Base-by-base conservation (phyloP, 2,888 invertebrate genomes). In the Synanthedon myopaeformis region DNA sequence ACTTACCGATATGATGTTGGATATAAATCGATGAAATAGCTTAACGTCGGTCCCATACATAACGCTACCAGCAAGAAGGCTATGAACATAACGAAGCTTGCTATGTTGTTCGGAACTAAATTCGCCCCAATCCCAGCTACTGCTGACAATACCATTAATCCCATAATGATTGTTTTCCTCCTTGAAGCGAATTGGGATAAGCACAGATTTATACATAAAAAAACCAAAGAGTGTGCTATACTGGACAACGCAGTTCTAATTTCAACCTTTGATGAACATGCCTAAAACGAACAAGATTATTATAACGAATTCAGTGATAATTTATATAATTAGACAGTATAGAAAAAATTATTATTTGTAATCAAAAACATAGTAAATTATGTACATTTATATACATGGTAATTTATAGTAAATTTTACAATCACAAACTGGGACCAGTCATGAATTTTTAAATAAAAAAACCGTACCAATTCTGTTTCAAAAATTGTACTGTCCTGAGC, bases 1-100 rank as follows among this genome's bases (percentile, higher is more conserved):
- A 28, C 69, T 66, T 53, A 76, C 76, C 76, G 64, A 58, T 67
- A 66, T 13, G 74, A 74, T 2, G 76, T 76, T 0, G 76, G 76
- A 59, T 70, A 76, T 10, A 75, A 55, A 54, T 75, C 76, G n/a
- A 75, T 68, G 28, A 68, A 72, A 51, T 75, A 76, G 0, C 72
- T 69, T 50, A 67, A 70, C 4, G 73, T 60, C 2, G 72, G 60
- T 3, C 72, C 76, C 50, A 72, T 68, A 6, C 64, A 60, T 6
- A 76, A 53, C 13, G 66, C 70, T 42, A 64, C 69, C 0, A 65
- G 53, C 17, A 68, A 41, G 6, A 70, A 53, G 0, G 70, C 70
- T 11, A 73, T 61, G 60, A 72, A 70, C 59, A 71, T 59, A 12
- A 70, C 51, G 51, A 76, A 68, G n/a, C 70, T 74, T 23, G 53